Conservation (phyloP, 2,113 vertebrate species). For the Mixornis gularis region DNA sequence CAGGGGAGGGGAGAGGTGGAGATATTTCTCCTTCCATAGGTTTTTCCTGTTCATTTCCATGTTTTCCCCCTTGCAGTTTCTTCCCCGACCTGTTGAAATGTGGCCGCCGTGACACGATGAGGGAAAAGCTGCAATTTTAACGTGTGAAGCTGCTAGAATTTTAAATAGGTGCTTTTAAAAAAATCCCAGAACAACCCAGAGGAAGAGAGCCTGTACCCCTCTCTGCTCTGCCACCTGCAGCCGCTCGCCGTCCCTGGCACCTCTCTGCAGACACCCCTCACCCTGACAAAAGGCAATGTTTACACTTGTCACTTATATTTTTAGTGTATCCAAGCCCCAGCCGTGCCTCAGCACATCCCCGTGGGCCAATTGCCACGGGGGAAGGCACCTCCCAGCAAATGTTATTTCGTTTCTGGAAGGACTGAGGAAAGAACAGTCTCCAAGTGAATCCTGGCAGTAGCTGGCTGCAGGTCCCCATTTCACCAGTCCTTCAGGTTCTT, state of each 20-base stretch:
- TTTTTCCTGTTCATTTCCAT: not conserved
- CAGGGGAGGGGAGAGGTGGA: not conserved
- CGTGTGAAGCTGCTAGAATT: not conserved
- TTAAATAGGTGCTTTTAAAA: not conserved
- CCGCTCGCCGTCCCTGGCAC: fast-evolving
- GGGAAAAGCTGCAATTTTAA: not conserved
- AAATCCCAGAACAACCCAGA: not conserved
- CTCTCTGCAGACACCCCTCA: not conserved
- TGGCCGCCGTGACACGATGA: fast-evolving
- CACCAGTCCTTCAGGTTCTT: constrained; percentile 37
- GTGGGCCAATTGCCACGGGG: not conserved
- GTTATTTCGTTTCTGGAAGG: not conserved
- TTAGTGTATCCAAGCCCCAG: not conserved
- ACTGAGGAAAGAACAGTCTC: not conserved
- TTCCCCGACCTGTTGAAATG: not conserved
- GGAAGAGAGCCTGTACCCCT: fast-evolving
- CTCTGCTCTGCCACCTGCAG: not conserved
- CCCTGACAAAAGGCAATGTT: not conserved
- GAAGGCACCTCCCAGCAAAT: not conserved
- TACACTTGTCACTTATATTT: not conserved
- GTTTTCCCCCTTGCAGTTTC: not conserved
- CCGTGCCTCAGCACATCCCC: not conserved
- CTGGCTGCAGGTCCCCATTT: not conserved
- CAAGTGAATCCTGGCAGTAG: not conserved
- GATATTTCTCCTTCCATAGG: not conserved